Evolutionary conservation across 1,140 invertebrate genomes (phyloP), one percentile per base, ranked within the genome.

Genomic region (Pseudomyrmex dendroicus): DNA sequence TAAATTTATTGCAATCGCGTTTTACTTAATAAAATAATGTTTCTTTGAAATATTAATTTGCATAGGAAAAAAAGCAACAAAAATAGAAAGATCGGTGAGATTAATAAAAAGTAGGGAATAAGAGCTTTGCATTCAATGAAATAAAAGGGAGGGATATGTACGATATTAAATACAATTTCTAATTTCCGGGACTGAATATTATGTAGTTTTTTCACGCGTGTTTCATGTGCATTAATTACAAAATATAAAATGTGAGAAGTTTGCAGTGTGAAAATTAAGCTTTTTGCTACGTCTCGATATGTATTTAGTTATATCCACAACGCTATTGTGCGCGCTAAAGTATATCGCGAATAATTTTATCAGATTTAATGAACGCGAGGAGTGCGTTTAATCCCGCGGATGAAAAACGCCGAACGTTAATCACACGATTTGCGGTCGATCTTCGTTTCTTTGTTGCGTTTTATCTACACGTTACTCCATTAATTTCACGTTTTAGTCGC

Each of bases 341-440:
- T 50, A 13, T 48, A 22, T 77, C 35, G 35, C 20, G 25, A 78
- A 17, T 70, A 78, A 78, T 70, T 78, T 54, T 9, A 44, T n/a
- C 54, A 17, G 54, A 59, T 78, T 66, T 70, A 78, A 78, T 78
- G 44, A 78, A 59, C 20, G 54, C 20, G 20, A 20, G 20, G 22
- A 66, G 44, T 35, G 48, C 52, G 52, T 80, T 61, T 80, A 80
- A 72, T 80, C 46, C 44, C n/a, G 35, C 25, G 44, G 12, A 12
- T 59, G 66, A 72, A 35, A 70, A 59, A 80, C 66, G 44, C 12
- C 12, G 15, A 22, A 72, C 73, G 52, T 77, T 77, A 77, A 77
- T 77, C 62, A 67, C 62, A 67, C 63, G 74, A 77, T 48, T 77
- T 15, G 66, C 35, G 67, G 56, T 77, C 76, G 20, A 57, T 67